These are phyloP conservation scores for Paracanthobrama guichenoti DNA, from an alignment of 2,113 vertebrate genomes.

Conservation along the genomic window DNA sequence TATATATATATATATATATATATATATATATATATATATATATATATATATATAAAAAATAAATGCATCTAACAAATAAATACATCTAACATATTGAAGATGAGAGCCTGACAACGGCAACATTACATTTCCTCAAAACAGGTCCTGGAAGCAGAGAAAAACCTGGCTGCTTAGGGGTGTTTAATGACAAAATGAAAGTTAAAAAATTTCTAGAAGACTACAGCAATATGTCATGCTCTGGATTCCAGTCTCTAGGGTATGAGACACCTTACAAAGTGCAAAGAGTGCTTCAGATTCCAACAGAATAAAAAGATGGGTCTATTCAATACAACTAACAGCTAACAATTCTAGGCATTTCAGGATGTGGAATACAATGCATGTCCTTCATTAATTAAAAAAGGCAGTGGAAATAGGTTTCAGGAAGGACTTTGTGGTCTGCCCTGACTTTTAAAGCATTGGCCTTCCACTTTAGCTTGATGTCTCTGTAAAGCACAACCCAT, in stretches of 20 bases:
- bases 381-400: constrained; percentile 74
- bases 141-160: constrained; percentile 44
- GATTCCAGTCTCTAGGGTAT: neutral
- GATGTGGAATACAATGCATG: constrained; percentile 68
- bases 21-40: no score
- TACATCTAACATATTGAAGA: constrained; percentile 19
- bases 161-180: constrained; percentile 52
- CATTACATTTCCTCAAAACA: constrained; percentile 54
- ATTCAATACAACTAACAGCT: neutral
- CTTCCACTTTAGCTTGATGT: constrained; percentile 59
- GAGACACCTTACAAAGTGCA: neutral
- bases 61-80: neutral
- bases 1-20: no score
- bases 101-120: constrained; percentile 53
- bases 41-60: no score
- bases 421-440: constrained; percentile 59
- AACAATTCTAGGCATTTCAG: constrained; percentile 43
- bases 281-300: neutral
- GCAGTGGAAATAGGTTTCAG: constrained; percentile 55
- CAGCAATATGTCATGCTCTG: constrained; percentile 3
- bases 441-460: constrained; percentile 49
- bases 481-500: constrained; percentile 57
- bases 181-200: constrained; percentile 1
- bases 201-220: neutral
- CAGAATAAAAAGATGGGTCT: neutral